Percentiles rank a stretch among this genome's conserved stretches.
Conservation (phyloP, 2,888 invertebrate genomes). For the Hyposoter dolosus region DNA sequence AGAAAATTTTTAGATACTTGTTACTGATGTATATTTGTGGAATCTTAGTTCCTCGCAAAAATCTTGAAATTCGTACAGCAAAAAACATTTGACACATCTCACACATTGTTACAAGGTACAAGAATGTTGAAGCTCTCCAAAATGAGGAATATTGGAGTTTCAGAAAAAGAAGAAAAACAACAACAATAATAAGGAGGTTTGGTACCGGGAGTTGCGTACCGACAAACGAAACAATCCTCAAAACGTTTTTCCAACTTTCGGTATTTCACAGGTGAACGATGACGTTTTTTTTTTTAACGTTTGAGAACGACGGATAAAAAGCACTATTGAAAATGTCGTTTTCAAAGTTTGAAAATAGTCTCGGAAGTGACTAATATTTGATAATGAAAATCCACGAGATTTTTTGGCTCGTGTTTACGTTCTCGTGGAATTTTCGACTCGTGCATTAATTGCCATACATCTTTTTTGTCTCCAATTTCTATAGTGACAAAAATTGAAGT, state of each 20-base stretch:
- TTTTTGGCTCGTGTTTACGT: not conserved
- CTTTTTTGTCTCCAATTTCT: not conserved
- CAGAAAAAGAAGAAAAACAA: not conserved
- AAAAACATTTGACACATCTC: constrained; percentile 8
- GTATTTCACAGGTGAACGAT: not conserved
- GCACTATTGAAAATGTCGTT: not conserved
- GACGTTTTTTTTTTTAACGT: not conserved
- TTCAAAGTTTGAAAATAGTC: not conserved
- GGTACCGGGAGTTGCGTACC: not conserved
- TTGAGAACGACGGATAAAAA: not conserved
- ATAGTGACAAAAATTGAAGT: not conserved
- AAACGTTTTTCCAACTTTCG: not conserved
- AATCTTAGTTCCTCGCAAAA: constrained; percentile 2
- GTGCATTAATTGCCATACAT: not conserved
- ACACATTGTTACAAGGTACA: constrained; percentile 12
- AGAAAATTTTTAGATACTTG: not conserved
- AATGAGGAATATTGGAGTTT: not conserved
- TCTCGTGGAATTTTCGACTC: not conserved
- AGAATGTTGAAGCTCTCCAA: constrained; percentile 3
- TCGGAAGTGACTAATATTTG: not conserved
- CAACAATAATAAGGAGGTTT: not conserved
- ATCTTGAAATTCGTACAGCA: constrained; percentile 26
- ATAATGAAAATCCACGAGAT: not conserved
- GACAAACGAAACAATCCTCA: not conserved
- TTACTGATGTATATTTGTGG: constrained; percentile 17